Evolutionary conservation across 92 coral and sea anemone genomes (phyloP), one percentile per base, ranked within the genome.

Genomic region (Montipora capitata): DNA sequence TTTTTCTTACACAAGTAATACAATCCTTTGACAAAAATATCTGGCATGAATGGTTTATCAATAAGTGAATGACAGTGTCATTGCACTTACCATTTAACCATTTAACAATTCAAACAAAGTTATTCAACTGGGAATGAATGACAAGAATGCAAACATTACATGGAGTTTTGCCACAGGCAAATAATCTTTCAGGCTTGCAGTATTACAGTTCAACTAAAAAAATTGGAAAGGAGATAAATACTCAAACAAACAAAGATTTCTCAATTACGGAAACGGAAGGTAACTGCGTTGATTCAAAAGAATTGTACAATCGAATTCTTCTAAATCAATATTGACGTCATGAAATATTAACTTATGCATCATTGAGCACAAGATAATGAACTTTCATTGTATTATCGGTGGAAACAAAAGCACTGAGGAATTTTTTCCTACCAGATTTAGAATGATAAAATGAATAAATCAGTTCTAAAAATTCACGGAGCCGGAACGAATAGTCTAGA

Each of bases 91-190:
- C 13, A 20, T 17, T 38, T 20, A 18, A 12, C 35, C 20, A 43
- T 18, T 79, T 80, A 73, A 83, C 73, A 83, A 48, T 15, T 35
- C 40, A 68, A 80, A 68, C 59, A 52, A 20, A 48, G 11, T 54
- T 38, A 41, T n/a, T 39, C 77, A 52, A 52, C 38, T 52, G 45
- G 44, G 18, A 69, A 72, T 11, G 80, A 83, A 83, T 72, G 58
- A 72, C 27, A 83, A 72, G 56, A 72, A 83, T 83, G 87, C 45
- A 16, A 72, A 83, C 80, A 83, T 18, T 27, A 59, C 70, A 73
- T 40, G 41, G 77, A 73, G 17, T 73, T 48, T 44, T 0, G 59
- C n/a, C 61, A 73, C 2, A 0, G 14, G n/a, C 9, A 43, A 42
- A 43, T 13, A 71, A 27, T 27, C 35, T 27, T 27, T 27, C 35